Conservation (phyloP, 2,797 vertebrate species). For the Brachyrhaphis roseni region DNA sequence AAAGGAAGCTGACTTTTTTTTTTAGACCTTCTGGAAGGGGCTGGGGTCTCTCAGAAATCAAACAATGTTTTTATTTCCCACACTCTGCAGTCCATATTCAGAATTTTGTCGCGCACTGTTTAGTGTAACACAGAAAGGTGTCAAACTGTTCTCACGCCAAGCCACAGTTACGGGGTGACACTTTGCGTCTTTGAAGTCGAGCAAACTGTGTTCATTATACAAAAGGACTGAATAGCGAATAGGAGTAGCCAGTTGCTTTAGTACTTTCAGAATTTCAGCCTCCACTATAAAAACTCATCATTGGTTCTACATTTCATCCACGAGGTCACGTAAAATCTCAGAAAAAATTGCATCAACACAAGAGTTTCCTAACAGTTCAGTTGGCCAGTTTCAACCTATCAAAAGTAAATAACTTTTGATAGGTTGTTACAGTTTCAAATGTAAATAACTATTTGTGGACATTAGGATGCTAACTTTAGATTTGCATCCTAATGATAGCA, state of each 20-base stretch:
- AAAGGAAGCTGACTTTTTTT: constrained; percentile 10
- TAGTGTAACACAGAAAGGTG: constrained; percentile 43
- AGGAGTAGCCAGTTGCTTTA: not conserved
- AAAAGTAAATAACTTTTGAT: too few species aligned
- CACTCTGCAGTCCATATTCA: constrained; percentile 28
- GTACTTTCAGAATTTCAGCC: not conserved
- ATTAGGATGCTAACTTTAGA: not conserved
- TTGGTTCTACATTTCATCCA: not conserved
- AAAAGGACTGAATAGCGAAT: not conserved
- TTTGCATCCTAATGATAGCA: not conserved
- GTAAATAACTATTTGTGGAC: not conserved
- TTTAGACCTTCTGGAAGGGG: not conserved
- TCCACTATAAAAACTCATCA: not conserved
- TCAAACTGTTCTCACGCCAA: constrained; percentile 51
- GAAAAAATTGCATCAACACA: too few species aligned
- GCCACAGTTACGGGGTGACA: not conserved
- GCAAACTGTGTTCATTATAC: not conserved
- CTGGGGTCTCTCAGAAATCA: constrained; percentile 16
- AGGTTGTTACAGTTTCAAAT: too few species aligned
- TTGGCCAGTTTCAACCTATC: not conserved
- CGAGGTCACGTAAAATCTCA: not conserved
- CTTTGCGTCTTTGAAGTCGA: not conserved
- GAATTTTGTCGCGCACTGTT: constrained; percentile 21
- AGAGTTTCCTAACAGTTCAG: not conserved
- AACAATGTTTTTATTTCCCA: constrained; percentile 21